Percentiles rank a stretch among this genome's conserved stretches.
These are phyloP conservation scores for Plectropomus leopardus DNA, from an alignment of 2,113 vertebrate genomes.

Conservation along the genomic window DNA sequence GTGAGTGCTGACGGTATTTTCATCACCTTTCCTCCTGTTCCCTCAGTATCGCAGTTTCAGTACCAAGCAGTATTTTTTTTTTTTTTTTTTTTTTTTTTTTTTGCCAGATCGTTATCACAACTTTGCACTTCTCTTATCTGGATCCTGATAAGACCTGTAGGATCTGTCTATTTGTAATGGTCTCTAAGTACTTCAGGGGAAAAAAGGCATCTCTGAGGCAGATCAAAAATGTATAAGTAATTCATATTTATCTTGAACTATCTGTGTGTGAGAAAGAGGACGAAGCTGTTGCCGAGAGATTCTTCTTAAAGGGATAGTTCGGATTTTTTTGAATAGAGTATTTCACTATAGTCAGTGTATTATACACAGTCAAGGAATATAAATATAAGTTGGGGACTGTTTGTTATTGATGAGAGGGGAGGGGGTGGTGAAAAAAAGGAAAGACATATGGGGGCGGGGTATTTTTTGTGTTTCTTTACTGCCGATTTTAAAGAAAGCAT, in stretches of 20 bases:
- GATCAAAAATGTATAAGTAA: not conserved
- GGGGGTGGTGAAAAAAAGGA: no score
- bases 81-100: slow-evolving; percentile 26
- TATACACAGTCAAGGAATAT: no score
- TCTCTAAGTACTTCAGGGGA: slow-evolving; percentile 1
- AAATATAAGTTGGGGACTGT: no score
- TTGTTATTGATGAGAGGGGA: no score
- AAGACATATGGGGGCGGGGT: no score
- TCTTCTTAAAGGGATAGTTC: no score
- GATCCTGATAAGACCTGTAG: slow-evolving; percentile 36
- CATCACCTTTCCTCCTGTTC: not conserved
- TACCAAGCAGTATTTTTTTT: not conserved
- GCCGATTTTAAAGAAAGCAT: no score
- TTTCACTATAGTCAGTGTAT: no score
- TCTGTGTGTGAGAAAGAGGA: not conserved
- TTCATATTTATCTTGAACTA: slow-evolving; percentile 11
- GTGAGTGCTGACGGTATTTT: slow-evolving; percentile 4
- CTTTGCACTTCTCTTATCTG: slow-evolving; percentile 44
- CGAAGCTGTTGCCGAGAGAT: not conserved
- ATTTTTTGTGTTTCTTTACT: no score
- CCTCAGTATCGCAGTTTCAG: slow-evolving; percentile 9
- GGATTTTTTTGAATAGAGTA: no score
- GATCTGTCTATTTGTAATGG: slow-evolving; percentile 22
- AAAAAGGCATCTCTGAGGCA: not conserved
- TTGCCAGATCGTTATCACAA: slow-evolving; percentile 37